Evolutionary conservation across 2,888 invertebrate species (phyloP), one percentile per base, ranked within the genome.

Genomic region (Dasysyrphus albostriatus): DNA sequence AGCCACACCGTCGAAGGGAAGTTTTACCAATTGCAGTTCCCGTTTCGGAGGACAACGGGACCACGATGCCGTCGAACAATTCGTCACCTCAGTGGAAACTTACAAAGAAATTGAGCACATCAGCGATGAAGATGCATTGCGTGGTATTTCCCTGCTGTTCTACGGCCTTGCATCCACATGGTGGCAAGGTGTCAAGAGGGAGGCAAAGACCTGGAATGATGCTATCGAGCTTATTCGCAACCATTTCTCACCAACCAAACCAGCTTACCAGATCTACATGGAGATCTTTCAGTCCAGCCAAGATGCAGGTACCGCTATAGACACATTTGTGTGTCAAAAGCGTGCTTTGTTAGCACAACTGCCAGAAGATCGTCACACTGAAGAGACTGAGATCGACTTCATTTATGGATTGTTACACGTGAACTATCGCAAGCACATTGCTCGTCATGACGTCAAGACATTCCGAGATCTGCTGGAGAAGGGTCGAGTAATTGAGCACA

Each of bases 131-230:
- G 91, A 91, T 73, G 92, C 92, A 1, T 88, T 92, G 1, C 91
- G 90, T 76, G 91, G 92, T 1, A 77, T 92, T 8, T 91, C 92
- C 12, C 85, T 92, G 75, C 88, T 92, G 6, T 90, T 92, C 79
- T 89, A 56, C 19, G 91, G 91, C 37, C 83, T 91, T 29, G 92
- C 92, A 6, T 90, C 90, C 9, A 91, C 90, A 24, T 92, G 92
- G 92, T 92, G 92, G 92, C 91, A 92, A 88, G 92, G 91, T 69
- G 90, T 92, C 0, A 90, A 90, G 34, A 90, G 90, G 76, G 92
- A 92, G 85, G 92, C 91, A 8, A 89, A 90, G 65, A 90, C 90
- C n/a, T 92, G 92, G 91, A 88, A 88, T 8, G 91, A 92, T 14
- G 92, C 89, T 42, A 88, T 92, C 58, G 89, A 54, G 2, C 89